Conservation (phyloP, 2,113 vertebrate species). For the Piaya cayana region DNA sequence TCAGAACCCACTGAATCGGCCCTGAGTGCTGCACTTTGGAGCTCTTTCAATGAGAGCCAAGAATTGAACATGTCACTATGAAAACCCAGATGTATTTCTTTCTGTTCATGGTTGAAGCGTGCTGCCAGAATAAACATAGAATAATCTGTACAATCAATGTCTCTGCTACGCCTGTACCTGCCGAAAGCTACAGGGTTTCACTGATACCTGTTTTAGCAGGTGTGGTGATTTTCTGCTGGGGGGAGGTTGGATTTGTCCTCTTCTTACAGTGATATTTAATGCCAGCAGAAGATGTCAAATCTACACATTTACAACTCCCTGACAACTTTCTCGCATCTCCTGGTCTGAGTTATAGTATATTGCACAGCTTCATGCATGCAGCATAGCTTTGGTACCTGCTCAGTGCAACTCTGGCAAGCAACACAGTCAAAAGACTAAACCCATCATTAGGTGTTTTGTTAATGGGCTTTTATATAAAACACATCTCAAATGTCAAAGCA, state of each 20-base stretch:
- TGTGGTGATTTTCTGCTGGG: background rate
- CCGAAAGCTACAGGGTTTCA: background rate
- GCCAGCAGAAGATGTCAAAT: background rate
- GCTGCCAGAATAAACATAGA: background rate
- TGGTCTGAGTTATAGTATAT: background rate
- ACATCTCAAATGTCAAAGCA: background rate
- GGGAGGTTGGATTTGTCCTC: background rate
- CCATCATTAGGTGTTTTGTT: background rate
- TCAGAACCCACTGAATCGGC: background rate
- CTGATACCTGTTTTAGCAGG: fast-evolving
- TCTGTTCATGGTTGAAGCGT: background rate
- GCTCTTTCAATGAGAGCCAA: background rate
- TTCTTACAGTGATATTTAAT: background rate
- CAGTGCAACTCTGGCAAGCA: background rate
- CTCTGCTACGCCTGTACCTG: background rate
- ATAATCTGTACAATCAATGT: background rate
- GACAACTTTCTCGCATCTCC: background rate
- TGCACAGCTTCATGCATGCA: background rate
- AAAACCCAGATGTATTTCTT: background rate
- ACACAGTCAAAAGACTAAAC: background rate
- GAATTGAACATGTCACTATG: background rate
- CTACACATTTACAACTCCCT: background rate
- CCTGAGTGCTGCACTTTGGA: background rate
- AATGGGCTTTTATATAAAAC: background rate
- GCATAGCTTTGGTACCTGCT: background rate